These are phyloP conservation scores for Apotomis turbidana DNA, from an alignment of 2,888 invertebrate species.

Conservation along the genomic window DNA sequence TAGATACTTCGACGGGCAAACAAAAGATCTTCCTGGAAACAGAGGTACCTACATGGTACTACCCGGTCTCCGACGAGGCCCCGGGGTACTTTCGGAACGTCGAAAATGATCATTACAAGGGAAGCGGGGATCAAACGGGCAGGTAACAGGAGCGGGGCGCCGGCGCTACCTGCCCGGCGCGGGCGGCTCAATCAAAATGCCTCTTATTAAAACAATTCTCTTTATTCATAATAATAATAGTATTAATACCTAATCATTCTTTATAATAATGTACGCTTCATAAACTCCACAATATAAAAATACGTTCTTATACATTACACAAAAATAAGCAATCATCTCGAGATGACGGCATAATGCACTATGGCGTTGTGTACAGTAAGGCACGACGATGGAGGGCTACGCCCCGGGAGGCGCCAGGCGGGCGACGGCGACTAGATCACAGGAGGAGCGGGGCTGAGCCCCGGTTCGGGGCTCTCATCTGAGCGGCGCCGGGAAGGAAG, in stretches of 20 bases:
- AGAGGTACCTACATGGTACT: constrained; percentile 6
- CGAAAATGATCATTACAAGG: constrained; percentile 36
- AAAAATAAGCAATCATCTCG: constrained; percentile 77
- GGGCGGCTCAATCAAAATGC: constrained; percentile 59
- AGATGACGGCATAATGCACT: constrained; percentile 80
- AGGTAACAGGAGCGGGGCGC: constrained; percentile 55
- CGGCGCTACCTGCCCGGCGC: constrained; percentile 71
- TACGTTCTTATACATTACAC: constrained; percentile 78
- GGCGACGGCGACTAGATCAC: constrained; percentile 83
- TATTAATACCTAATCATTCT: constrained; percentile 68
- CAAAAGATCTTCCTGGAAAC: constrained; percentile 27
- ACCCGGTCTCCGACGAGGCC: constrained; percentile 13
- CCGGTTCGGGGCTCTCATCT: constrained; percentile 75
- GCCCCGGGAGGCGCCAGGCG: constrained; percentile 80
- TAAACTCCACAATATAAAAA: constrained; percentile 82
- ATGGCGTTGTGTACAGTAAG: constrained; percentile 80
- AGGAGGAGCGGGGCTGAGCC: constrained; percentile 70
- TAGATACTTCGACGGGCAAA: constrained; percentile 8
- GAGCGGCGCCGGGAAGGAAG: constrained; percentile 80
- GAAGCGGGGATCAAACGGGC: constrained; percentile 51
- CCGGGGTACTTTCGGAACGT: constrained; percentile 23
- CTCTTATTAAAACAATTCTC: constrained; percentile 74
- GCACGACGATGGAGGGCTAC: constrained; percentile 80
- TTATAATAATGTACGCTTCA: constrained; percentile 78
- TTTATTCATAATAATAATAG: constrained; percentile 75